Percentiles rank a stretch among this genome's conserved stretches.
Evolutionary conservation across 2,113 vertebrate species (phyloP).

Genomic region (Motacilla alba): DNA sequence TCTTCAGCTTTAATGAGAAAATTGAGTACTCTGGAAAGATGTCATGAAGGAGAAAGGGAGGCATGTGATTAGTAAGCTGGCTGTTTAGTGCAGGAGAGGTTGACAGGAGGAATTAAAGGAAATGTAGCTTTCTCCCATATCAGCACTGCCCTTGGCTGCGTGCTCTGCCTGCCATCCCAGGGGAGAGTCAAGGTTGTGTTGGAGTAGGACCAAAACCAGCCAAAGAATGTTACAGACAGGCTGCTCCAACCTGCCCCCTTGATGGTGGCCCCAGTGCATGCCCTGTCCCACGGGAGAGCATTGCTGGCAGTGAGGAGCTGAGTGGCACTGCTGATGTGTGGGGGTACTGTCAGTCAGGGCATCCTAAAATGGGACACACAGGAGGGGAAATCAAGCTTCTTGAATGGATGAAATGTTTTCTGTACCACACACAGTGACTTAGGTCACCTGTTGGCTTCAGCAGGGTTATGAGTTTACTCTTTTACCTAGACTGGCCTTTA

Average conservation of each 20-base stretch:
- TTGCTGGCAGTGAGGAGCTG: accelerated
- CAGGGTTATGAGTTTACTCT: neutral
- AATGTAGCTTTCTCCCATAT: neutral
- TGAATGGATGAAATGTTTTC: neutral
- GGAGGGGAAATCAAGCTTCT: neutral
- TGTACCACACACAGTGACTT: neutral
- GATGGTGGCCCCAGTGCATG: neutral
- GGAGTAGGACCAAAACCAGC: neutral
- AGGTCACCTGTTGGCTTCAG: neutral
- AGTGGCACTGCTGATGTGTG: neutral
- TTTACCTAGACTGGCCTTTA: neutral
- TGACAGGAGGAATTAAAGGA: neutral
- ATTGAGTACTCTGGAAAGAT: neutral
- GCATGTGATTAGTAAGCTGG: neutral
- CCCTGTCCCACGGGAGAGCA: neutral
- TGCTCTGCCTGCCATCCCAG: neutral
- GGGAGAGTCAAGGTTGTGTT: neutral
- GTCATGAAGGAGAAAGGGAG: neutral
- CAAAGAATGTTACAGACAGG: accelerated
- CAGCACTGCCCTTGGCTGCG: accelerated
- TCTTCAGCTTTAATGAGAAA: constrained; percentile 33
- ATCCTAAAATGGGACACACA: neutral
- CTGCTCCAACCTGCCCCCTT: neutral
- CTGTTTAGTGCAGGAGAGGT: neutral
- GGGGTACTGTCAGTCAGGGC: accelerated